Conservation (phyloP, 2,113 vertebrate genomes). For the Cynopterus brachyotis region DNA sequence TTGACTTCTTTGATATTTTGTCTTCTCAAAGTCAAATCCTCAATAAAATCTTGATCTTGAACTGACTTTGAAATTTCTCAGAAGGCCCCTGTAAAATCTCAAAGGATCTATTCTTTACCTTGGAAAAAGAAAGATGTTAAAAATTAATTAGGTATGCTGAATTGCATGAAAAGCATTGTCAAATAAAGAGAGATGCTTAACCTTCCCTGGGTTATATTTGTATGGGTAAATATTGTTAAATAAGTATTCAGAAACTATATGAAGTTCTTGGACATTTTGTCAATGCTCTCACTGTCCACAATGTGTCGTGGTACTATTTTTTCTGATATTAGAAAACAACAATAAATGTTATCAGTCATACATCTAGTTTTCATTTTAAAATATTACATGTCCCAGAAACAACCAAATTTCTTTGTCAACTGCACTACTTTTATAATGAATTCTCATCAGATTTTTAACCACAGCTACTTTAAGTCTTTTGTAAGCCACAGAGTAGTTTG, state of each 20-base stretch:
- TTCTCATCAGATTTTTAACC: background rate
- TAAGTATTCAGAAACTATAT: background rate
- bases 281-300: background rate
- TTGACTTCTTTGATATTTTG: background rate
- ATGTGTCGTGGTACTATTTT: background rate
- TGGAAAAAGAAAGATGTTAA: conserved; percentile 21
- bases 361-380: background rate
- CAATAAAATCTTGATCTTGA: conserved; percentile 35
- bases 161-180: background rate
- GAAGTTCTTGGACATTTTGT: background rate
- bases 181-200: background rate
- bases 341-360: background rate
- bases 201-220: background rate
- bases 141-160: conserved; percentile 34
- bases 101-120: background rate
- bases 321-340: background rate
- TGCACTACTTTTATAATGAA: background rate
- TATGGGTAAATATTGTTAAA: background rate
- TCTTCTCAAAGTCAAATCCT: background rate
- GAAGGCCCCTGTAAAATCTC: background rate
- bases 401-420: background rate
- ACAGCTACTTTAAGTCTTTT: background rate
- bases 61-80: conserved; percentile 29
- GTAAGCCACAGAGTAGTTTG: background rate
- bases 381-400: background rate